These are phyloP conservation scores for Stenolophus ochropezus DNA, from an alignment of 2,888 invertebrate species.

Conservation along the genomic window DNA sequence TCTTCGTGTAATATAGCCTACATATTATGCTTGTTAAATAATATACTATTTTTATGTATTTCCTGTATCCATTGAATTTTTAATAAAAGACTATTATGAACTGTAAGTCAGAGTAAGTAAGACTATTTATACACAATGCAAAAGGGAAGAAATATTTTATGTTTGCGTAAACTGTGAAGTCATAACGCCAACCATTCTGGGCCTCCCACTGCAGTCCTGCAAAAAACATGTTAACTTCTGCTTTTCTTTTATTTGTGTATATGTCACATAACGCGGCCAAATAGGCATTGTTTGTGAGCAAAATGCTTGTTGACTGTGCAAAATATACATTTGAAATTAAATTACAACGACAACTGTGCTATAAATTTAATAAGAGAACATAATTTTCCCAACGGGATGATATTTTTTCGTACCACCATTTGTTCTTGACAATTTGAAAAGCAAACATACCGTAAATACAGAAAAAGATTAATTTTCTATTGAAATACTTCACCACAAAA, in stretches of 20 bases:
- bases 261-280: background rate
- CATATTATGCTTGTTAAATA: no score
- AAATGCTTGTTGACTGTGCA: conserved; percentile 5
- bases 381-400: conserved; percentile 44
- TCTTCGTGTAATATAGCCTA: no score
- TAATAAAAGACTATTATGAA: no score
- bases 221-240: background rate
- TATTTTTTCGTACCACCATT: conserved; percentile 33
- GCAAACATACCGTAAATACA: conserved; percentile 34
- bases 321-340: conserved; percentile 44
- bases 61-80: background rate
- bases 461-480: conserved; percentile 31
- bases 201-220: background rate
- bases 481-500: background rate
- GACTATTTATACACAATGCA: background rate
- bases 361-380: conserved; percentile 54
- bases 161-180: background rate
- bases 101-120: background rate
- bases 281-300: background rate
- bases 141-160: background rate
- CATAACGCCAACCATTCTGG: background rate
- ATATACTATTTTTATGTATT: no score
- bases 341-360: conserved; percentile 42
- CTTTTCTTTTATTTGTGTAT: background rate
- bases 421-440: conserved; percentile 46